Conservation (phyloP, 2,113 vertebrate species). For the Pithys albifrons region DNA sequence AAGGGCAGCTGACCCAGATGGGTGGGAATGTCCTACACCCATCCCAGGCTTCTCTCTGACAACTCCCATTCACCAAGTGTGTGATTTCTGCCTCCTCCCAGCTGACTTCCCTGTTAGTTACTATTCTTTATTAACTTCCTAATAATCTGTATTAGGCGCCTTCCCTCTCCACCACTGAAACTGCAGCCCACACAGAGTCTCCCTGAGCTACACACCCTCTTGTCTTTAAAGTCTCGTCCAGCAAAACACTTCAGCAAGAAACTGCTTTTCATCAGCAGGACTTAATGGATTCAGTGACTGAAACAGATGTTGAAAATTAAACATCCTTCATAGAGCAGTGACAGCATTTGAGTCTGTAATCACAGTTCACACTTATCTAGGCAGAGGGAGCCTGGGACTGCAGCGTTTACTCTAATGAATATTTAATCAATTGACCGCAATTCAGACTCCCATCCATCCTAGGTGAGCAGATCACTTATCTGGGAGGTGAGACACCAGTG, state of each 20-base stretch:
- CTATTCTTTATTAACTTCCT: background rate
- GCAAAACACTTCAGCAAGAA: conserved; percentile 45
- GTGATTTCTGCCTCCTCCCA: background rate
- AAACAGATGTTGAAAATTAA: background rate
- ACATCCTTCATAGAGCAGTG: background rate
- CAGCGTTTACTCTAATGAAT: background rate
- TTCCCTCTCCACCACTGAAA: background rate
- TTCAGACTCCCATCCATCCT: background rate
- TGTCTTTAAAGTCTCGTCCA: background rate
- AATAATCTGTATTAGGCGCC: background rate
- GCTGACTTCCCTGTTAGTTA: background rate
- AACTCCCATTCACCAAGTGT: background rate
- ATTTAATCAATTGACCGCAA: conserved; percentile 1
- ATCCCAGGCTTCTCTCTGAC: background rate
- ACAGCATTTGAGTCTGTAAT: background rate
- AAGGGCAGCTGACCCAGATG: background rate
- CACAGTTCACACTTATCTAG: background rate
- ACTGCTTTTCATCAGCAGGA: background rate
- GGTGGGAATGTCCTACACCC: background rate
- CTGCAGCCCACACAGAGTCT: background rate
- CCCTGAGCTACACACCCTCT: background rate
- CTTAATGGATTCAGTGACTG: background rate
- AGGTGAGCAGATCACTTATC: conserved; percentile 1
- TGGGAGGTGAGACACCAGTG: background rate
- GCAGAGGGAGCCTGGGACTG: background rate